A percentile compares a stretch with the other conserved stretches of the same genome.
Evolutionary conservation across 2,888 invertebrate genomes (phyloP).

Genomic region (Drosophila mulleri): DNA sequence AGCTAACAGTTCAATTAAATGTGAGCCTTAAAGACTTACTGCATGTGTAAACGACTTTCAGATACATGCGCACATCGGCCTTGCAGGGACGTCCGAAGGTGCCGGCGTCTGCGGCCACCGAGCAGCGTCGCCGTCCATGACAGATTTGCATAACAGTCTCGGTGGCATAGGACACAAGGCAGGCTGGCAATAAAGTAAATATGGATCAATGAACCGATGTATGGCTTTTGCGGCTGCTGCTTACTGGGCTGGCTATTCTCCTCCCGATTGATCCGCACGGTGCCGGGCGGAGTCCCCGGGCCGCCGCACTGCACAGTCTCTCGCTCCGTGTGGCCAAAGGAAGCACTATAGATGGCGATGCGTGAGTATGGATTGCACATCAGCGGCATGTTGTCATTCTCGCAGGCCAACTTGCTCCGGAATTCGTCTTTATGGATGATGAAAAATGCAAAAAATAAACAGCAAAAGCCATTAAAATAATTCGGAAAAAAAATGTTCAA

Average conservation of each 20-base stretch:
- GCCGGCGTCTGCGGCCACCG: constrained; percentile 91
- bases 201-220: not conserved
- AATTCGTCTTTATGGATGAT: constrained; percentile 92
- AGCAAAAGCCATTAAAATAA: constrained; percentile 32
- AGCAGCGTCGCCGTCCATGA: constrained; percentile 93
- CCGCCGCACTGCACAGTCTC: constrained; percentile 93
- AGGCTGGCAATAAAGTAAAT: constrained; percentile 87
- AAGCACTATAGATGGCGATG: constrained; percentile 96
- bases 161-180: constrained; percentile 94
- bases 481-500: constrained; percentile 18
- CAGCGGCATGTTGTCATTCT: constrained; percentile 94
- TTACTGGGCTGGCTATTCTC: constrained; percentile 77
- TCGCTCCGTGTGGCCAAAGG: constrained; percentile 94
- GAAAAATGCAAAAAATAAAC: constrained; percentile 27
- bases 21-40: constrained; percentile 87
- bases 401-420: constrained; percentile 96
- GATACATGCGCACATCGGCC: constrained; percentile 91
- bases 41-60: constrained; percentile 94
- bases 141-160: constrained; percentile 95
- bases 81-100: constrained; percentile 94
- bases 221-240: constrained; percentile 28
- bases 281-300: constrained; percentile 85
- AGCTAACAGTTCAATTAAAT: not conserved
- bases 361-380: constrained; percentile 94
- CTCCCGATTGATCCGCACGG: constrained; percentile 65